Base-by-base conservation (phyloP, 2,797 vertebrate species). In the Petrocephalus schoutedeni region DNA sequence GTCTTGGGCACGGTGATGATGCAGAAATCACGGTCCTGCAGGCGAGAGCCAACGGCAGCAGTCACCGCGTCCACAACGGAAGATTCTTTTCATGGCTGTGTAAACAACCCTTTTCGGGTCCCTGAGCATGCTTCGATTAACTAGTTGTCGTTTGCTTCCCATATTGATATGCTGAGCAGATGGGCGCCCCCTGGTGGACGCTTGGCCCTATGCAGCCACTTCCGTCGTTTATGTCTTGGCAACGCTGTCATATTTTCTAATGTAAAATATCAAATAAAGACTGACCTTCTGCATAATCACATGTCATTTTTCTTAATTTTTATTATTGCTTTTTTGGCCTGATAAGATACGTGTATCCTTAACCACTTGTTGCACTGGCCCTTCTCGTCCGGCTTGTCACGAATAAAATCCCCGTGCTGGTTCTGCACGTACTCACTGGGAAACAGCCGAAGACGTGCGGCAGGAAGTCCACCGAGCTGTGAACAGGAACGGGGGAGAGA, bases 401-500 rank as follows among this genome's bases (percentile, higher is more conserved):
- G 21, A 49, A 21, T 83, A 54, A 32, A 41, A 57, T 57, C 16
- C 84, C 53, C 16, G 84, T 57, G 23, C 14, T 10, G 21, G 41
- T 71, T 71, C 67, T 71, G 53, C 21, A 14, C 57, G 77, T 89
- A 98, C 98, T 95, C 94, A 99, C 98, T 0, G 96, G 96, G 89
- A 97, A 98, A 86, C 95, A 93, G 57, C 88, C 92, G 94, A 98
- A 99, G 86, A 96, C 91, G 82, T 97, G 96, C 1, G 94, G 94
- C 91, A 99, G 91, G 64, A 98, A 97, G 91, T 99, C 98, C 88
- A 94, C 89, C 0, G 98, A 98, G 93, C 98, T 99, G 92, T 91
- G 92, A 23, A 87, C 41, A 74, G 85, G 77, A 91, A 85, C 61
- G 36, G 36, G 84, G 21, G 14, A 58, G 14, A 49, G 82, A 36